phyloP scores from a whole-genome alignment of 2,888 invertebrate genomes.

The Clitarchus hookeri region DNA sequence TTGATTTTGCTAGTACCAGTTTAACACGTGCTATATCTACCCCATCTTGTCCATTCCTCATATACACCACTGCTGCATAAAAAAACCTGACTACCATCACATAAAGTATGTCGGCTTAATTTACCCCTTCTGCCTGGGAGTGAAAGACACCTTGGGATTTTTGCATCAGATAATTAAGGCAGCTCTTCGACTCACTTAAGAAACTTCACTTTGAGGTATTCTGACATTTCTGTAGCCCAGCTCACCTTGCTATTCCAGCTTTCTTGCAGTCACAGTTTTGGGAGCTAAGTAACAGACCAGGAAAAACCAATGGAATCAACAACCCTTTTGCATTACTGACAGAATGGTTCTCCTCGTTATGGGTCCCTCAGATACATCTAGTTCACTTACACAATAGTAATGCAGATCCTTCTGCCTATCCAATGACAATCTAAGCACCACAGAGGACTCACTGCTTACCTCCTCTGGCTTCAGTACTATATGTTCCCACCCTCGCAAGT shows the following conservation, averaged over 20 bases:
- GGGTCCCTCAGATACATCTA: neutral
- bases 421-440: neutral
- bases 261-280: neutral
- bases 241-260: neutral
- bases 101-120: neutral
- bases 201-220: neutral
- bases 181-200: neutral
- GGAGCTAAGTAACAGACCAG: neutral
- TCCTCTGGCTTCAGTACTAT: neutral
- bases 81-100: neutral
- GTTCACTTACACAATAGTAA: neutral
- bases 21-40: slow-evolving; percentile 19
- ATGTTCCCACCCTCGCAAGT: slow-evolving; percentile 4
- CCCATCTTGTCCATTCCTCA: neutral
- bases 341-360: neutral
- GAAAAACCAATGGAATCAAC: neutral
- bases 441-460: neutral
- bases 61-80: neutral
- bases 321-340: neutral
- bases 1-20: slow-evolving; percentile 38
- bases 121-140: too few species aligned
- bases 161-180: neutral
- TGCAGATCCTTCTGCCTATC: neutral
- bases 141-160: slow-evolving; percentile 3
- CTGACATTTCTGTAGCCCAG: neutral